A percentile compares a stretch with the other conserved stretches of the same genome.
These are phyloP conservation scores for Choloepus didactylus DNA, from an alignment of 2,797 vertebrate genomes.

Conservation along the genomic window DNA sequence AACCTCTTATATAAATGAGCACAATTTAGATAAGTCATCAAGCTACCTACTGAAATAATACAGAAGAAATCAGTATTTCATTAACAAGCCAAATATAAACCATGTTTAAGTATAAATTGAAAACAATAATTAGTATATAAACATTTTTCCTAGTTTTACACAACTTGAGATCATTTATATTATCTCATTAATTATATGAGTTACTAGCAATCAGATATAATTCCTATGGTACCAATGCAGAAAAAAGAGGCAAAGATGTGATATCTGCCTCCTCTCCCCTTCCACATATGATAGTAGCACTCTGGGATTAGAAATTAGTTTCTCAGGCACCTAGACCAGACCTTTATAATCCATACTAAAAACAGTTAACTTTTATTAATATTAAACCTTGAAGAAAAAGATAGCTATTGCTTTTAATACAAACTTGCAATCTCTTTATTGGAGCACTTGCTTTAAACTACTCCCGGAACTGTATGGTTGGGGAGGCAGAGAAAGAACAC, in stretches of 20 bases:
- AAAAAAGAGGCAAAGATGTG: constrained; percentile 24
- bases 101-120: constrained; percentile 38
- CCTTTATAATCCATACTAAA: neutral
- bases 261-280: neutral
- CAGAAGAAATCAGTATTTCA: constrained; percentile 29
- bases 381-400: constrained; percentile 47
- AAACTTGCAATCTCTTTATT: neutral
- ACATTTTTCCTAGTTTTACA: constrained; percentile 39
- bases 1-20: constrained; percentile 32
- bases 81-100: constrained; percentile 59
- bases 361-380: constrained; percentile 33
- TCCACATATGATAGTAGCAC: neutral
- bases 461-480: neutral
- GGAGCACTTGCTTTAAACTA: constrained; percentile 44
- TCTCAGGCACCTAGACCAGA: neutral
- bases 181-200: constrained; percentile 48
- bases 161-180: constrained; percentile 51
- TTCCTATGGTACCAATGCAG: constrained; percentile 16
- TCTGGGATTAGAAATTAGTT: neutral
- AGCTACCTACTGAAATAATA: constrained; percentile 49
- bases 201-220: constrained; percentile 46
- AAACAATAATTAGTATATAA: constrained; percentile 27
- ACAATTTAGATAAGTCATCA: constrained; percentile 52
- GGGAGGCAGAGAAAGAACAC: neutral
- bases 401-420: constrained; percentile 13